These are phyloP conservation scores for Xiphophorus hellerii DNA, from an alignment of 2,113 vertebrate species.

Conservation along the genomic window DNA sequence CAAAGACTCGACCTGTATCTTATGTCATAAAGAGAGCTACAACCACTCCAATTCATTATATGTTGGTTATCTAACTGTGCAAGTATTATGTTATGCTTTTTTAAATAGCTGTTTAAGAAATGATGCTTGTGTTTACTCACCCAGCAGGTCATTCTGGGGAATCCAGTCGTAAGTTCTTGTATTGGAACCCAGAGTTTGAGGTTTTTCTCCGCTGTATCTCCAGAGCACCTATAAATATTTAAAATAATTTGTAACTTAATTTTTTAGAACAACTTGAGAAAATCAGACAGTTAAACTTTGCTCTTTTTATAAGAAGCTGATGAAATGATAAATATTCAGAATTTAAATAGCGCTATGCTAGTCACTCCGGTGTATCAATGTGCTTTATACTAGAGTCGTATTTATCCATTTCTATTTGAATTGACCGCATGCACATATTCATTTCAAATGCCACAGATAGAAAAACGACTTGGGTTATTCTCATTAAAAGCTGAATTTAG, in stretches of 20 bases:
- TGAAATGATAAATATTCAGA: no score
- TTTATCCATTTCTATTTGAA: not conserved
- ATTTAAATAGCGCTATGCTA: not conserved
- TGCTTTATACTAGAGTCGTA: not conserved
- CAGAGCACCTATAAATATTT: constrained; percentile 84
- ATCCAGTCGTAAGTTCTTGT: constrained; percentile 86
- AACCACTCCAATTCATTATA: no score
- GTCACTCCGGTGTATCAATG: not conserved
- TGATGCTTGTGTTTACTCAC: constrained; percentile 60
- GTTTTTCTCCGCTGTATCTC: constrained; percentile 84
- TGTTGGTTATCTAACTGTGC: no score
- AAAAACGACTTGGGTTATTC: no score
- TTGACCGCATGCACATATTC: not conserved
- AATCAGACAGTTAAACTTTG: not conserved
- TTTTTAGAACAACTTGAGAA: not conserved
- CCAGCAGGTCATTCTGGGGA: constrained; percentile 90
- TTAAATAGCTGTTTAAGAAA: no score
- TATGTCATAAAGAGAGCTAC: no score
- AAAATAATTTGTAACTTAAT: not conserved
- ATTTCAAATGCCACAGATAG: no score
- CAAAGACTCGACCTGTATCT: no score
- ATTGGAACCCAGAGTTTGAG: constrained; percentile 82
- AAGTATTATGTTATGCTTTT: no score
- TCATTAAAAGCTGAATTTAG: no score
- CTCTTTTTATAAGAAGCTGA: not conserved